Conservation (phyloP, 2,113 vertebrate genomes). For the Sinocyclocheilus maitianheensis region DNA sequence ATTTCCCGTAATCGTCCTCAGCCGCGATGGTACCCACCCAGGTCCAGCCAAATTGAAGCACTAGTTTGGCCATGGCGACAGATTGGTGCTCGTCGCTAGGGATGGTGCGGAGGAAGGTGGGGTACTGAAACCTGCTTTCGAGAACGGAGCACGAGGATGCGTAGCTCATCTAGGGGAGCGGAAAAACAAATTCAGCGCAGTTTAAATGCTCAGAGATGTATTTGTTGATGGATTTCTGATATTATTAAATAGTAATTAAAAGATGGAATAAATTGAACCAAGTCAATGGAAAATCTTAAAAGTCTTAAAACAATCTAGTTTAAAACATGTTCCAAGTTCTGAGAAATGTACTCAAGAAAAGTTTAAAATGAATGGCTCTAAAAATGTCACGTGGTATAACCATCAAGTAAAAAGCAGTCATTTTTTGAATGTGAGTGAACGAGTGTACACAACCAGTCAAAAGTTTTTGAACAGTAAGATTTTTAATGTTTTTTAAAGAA, state of each 20-base stretch:
- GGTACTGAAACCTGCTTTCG: slow-evolving; percentile 75
- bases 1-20: slow-evolving; percentile 68
- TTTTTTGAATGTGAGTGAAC: too few relatives aligned
- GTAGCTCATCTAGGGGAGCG: slow-evolving; percentile 78
- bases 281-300: background rate
- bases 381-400: background rate
- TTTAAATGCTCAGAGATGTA: background rate
- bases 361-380: background rate
- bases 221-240: background rate
- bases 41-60: slow-evolving; percentile 83
- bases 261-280: background rate
- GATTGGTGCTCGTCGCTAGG: slow-evolving; percentile 79
- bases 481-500: too few relatives aligned
- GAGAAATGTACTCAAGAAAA: background rate
- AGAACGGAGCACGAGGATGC: slow-evolving; percentile 79
- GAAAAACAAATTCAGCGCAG: background rate
- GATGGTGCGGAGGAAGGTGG: slow-evolving; percentile 79
- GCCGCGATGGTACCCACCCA: slow-evolving; percentile 69
- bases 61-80: slow-evolving; percentile 75
- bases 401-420: background rate
- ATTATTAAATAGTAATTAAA: background rate
- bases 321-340: background rate
- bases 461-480: too few relatives aligned
- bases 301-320: background rate
- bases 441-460: too few relatives aligned